phyloP scores from a whole-genome alignment of 1,140 invertebrate species.

The Papilio glaucus region DNA sequence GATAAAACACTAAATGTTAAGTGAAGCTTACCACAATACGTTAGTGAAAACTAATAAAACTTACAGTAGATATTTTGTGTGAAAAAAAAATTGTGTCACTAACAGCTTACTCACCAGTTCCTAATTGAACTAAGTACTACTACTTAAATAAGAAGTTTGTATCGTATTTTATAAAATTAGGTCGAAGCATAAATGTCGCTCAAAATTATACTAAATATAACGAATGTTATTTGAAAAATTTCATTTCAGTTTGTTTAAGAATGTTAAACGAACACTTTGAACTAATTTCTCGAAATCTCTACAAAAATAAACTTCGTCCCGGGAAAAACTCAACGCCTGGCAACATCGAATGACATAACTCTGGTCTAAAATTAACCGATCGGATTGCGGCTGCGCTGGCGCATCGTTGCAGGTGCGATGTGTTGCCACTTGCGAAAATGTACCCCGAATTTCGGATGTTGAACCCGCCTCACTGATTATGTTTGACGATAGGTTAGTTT shows the following conservation, averaged over 20 bases:
- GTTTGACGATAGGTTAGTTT: not conserved
- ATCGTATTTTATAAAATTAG: not conserved
- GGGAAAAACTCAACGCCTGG: conserved; percentile 20
- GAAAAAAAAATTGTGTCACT: too few species aligned
- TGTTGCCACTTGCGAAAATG: conserved; percentile 35
- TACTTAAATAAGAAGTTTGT: not conserved
- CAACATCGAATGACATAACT: conserved; percentile 31
- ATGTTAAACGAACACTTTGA: not conserved
- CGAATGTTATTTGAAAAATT: not conserved
- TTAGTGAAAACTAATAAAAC: too few species aligned
- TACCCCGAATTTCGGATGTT: conserved; percentile 29
- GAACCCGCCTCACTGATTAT: conserved; percentile 21
- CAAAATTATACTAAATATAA: conserved; percentile 4
- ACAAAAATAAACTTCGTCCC: conserved; percentile 20
- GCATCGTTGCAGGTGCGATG: conserved; percentile 28
- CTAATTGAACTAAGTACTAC: too few species aligned
- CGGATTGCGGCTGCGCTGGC: conserved; percentile 26
- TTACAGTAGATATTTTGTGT: too few species aligned
- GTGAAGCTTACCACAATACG: too few species aligned
- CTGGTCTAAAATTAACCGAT: conserved; percentile 19
- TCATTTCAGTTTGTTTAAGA: not conserved
- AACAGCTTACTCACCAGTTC: too few species aligned
- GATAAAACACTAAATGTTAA: too few species aligned
- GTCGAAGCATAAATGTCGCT: not conserved
- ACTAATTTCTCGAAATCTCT: not conserved